Conservation (phyloP, 23 tunicate genomes). For the Ciona savignyi region DNA sequence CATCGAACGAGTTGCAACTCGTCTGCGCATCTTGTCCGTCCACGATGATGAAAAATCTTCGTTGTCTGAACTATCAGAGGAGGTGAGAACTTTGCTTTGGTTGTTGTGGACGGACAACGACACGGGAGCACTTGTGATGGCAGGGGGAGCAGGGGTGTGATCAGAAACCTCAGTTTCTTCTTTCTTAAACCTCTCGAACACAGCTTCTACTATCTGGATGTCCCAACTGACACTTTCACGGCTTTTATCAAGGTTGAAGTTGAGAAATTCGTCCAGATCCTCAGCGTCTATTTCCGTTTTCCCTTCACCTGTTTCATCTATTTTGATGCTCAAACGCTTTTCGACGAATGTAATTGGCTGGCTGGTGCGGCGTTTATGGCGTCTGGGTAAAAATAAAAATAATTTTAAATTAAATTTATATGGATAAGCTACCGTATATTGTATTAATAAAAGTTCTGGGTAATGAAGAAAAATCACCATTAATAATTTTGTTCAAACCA, state of each 20-base stretch:
- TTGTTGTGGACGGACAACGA: neutral
- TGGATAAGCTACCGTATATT: neutral
- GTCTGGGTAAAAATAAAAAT: conserved; percentile 15
- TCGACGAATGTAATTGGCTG: conserved; percentile 59
- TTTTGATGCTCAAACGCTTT: conserved; percentile 4
- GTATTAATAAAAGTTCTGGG: too few relatives aligned
- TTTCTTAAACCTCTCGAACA: conserved; percentile 49
- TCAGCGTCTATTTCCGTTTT: neutral
- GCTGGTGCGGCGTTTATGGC: conserved; percentile 59
- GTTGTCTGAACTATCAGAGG: neutral
- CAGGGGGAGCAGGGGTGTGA: neutral
- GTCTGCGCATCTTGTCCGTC: neutral
- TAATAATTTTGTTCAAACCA: too few relatives aligned
- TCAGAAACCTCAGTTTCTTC: conserved; percentile 1
- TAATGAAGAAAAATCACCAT: too few relatives aligned
- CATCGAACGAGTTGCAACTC: neutral
- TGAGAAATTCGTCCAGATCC: conserved; percentile 55
- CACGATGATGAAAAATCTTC: neutral
- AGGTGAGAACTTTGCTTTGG: neutral
- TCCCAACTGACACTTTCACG: conserved; percentile 86
- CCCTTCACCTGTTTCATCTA: neutral
- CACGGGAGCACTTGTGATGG: neutral
- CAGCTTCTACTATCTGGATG: conserved; percentile 74
- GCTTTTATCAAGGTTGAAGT: conserved; percentile 26
- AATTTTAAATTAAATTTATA: neutral